Percentiles rank a stretch among this genome's conserved stretches.
Evolutionary conservation across 2,113 vertebrate genomes (phyloP).

Genomic region (Amphiprion ocellaris): DNA sequence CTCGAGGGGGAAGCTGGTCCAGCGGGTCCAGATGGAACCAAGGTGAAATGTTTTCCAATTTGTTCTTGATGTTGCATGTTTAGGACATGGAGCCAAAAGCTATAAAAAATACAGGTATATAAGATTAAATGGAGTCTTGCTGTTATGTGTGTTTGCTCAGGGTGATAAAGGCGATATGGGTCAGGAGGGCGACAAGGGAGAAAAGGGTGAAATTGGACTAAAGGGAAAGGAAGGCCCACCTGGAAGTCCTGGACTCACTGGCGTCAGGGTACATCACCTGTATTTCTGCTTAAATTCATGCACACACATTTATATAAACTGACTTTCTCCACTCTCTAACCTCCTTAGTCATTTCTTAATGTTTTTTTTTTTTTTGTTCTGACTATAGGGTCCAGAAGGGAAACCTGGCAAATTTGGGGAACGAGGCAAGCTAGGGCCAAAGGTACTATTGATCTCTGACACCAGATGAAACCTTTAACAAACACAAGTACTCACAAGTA

Average conservation of each 20-base stretch:
- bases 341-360: neutral
- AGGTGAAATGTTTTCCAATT: conserved; percentile 82
- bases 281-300: neutral
- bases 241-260: conserved; percentile 90
- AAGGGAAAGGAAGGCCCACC: conserved; percentile 92
- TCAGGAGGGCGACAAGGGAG: conserved; percentile 91
- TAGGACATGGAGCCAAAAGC: neutral
- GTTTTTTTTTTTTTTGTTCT: conserved; percentile 25
- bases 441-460: conserved; percentile 82
- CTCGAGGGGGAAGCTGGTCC: conserved; percentile 91
- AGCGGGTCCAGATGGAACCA: conserved; percentile 90
- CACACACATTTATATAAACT: neutral
- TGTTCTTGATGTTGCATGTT: neutral
- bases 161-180: conserved; percentile 96
- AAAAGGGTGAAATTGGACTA: conserved; percentile 91
- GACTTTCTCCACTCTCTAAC: neutral
- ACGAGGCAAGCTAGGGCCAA: conserved; percentile 91
- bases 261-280: conserved; percentile 89
- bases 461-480: neutral
- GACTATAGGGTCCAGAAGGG: conserved; percentile 92
- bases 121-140: neutral
- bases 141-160: conserved; percentile 72
- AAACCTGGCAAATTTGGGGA: conserved; percentile 94
- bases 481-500: neutral
- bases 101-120: neutral